Base-by-base conservation (phyloP, 2,888 invertebrate genomes). In the Cantharis rufa region DNA sequence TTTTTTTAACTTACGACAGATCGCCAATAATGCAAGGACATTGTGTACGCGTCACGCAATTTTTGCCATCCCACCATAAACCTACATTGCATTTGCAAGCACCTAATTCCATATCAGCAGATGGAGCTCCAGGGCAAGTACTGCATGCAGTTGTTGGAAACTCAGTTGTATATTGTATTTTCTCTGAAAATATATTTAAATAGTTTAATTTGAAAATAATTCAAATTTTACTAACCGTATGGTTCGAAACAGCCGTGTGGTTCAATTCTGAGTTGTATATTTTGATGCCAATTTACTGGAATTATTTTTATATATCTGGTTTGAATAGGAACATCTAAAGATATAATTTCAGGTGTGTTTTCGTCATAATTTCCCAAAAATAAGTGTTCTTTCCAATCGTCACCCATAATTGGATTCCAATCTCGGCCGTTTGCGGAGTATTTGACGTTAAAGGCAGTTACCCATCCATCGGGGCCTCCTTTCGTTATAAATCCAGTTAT, bases 11-110 rank as follows among this genome's bases (percentile, higher is more conserved):
- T 88, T 87, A 92, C 90, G 89, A 83, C 79, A 93, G 90, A 82
- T 93, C 92, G 16, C 92, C 93, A 77, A 93, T 91, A 64, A 94
- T 89, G 85, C 97, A 97, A 0, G 96, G 94, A 85, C 97, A 97
- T 84, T 94, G 91, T 79, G 92, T 91, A 75, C 92, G 89, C 0
- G 91, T 85, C 7, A 94, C 93, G 86, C 97, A 97, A 78, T 88
- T 88, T 81, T 90, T 89, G 10, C 96, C 96, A 88, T 96, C 92
- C 92, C 94, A 96, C 89, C 91, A 93, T 15, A 90, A 84, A 3
- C 90, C 89, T 71, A 87, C 81, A 62, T 87, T 84, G 83, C 93
- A 92, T 70, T 89, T 88, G 82, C 94, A 94, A 78, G 84, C 87
- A 11, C 88, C 87, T 1, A 87, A 81, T 69, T 87, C 86, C 63